Evolutionary conservation across 2,797 vertebrate genomes (phyloP).

Genomic region (Catostomus latipinnis): DNA sequence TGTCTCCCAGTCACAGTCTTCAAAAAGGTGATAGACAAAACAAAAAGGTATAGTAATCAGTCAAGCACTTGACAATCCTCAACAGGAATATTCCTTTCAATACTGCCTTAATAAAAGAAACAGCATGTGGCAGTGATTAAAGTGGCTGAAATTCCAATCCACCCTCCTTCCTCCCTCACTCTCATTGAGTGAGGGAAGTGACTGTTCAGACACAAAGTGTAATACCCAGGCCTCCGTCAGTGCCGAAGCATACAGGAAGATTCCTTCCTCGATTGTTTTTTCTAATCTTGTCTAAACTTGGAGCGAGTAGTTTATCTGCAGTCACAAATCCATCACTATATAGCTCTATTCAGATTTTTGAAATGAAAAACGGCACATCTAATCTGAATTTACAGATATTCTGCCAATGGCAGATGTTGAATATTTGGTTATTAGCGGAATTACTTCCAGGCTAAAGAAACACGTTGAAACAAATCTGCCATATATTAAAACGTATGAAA

Average conservation of each 20-base stretch:
- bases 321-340: slow-evolving; percentile 18
- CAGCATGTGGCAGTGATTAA: slow-evolving; percentile 71
- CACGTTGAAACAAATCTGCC: background rate
- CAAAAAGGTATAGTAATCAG: slow-evolving; percentile 71
- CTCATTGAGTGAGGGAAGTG: slow-evolving; percentile 36
- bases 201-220: slow-evolving; percentile 37
- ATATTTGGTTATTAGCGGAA: background rate
- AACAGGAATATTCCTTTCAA: slow-evolving; percentile 66
- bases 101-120: slow-evolving; percentile 71
- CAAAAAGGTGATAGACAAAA: slow-evolving; percentile 81
- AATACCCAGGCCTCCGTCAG: slow-evolving; percentile 42
- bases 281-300: slow-evolving; percentile 40
- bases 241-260: slow-evolving; percentile 36
- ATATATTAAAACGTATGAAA: background rate
- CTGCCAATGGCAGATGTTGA: background rate
- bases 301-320: slow-evolving; percentile 1
- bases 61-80: slow-evolving; percentile 69
- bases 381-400: slow-evolving; percentile 10
- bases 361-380: background rate
- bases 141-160: slow-evolving; percentile 60
- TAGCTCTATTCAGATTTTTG: background rate
- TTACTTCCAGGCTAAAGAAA: background rate
- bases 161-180: slow-evolving; percentile 40
- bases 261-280: slow-evolving; percentile 29
- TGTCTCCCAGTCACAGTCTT: slow-evolving; percentile 72